phyloP scores from a whole-genome alignment of 2,888 invertebrate species.

The Malacosoma neustria region DNA sequence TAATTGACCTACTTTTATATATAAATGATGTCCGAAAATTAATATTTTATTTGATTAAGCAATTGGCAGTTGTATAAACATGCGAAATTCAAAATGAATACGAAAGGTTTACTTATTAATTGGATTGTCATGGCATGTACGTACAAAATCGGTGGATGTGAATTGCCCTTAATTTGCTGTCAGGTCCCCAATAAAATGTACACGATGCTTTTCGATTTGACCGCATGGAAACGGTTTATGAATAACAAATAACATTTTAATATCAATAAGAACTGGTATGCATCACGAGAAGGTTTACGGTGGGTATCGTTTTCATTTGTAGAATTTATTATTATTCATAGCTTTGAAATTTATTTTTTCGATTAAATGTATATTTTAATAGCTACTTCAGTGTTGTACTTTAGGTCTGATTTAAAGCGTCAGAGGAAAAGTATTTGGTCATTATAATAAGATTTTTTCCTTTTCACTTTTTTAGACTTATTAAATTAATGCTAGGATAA shows the following conservation, averaged over 20 bases:
- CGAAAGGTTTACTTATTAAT: conserved; percentile 67
- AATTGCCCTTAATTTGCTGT: conserved; percentile 56
- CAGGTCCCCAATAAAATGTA: conserved; percentile 41
- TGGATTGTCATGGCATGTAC: conserved; percentile 55
- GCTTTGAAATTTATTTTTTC: background rate
- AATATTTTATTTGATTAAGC: conserved; percentile 3
- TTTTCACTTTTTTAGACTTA: too few relatives aligned
- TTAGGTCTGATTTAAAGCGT: too few relatives aligned
- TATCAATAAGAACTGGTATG: conserved; percentile 17
- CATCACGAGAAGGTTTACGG: conserved; percentile 13
- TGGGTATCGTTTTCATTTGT: background rate
- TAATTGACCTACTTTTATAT: too few relatives aligned
- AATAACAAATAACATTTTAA: conserved; percentile 44
- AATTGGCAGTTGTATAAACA: conserved; percentile 2
- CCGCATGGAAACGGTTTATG: conserved; percentile 34
- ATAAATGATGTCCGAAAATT: background rate
- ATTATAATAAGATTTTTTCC: too few relatives aligned
- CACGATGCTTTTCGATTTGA: conserved; percentile 27
- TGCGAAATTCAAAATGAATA: conserved; percentile 53
- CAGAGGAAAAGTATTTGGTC: too few relatives aligned
- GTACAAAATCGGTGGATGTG: conserved; percentile 50
- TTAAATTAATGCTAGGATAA: too few relatives aligned
- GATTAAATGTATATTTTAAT: too few relatives aligned
- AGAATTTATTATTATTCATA: background rate
- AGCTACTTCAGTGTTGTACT: too few relatives aligned